Evolutionary conservation across 2,888 invertebrate species (phyloP).

Genomic region (Oegoconia quadripuncta): DNA sequence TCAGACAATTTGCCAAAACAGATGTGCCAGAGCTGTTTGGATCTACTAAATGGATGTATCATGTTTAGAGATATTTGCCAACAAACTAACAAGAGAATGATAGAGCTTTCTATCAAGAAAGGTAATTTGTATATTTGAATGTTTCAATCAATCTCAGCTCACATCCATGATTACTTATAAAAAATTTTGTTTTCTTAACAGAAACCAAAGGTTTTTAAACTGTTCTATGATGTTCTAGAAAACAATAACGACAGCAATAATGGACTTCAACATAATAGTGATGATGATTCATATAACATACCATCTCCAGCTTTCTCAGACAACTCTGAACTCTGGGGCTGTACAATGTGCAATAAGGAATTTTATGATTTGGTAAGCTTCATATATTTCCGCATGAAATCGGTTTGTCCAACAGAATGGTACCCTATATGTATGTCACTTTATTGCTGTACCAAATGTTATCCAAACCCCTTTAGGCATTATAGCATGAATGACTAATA

Average conservation of each 20-base stretch:
- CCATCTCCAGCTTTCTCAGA: constrained; percentile 52
- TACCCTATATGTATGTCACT: too few species aligned
- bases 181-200: too few species aligned
- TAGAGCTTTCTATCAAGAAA: constrained; percentile 50
- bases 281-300: constrained; percentile 46
- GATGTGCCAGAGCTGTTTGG: constrained; percentile 60
- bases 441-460: too few species aligned
- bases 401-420: too few species aligned
- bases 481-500: too few species aligned
- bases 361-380: constrained; percentile 51
- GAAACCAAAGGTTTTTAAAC: too few species aligned
- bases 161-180: too few species aligned
- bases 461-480: too few species aligned
- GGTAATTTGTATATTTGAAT: constrained; percentile 40
- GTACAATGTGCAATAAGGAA: constrained; percentile 45
- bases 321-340: constrained; percentile 45
- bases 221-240: constrained; percentile 26
- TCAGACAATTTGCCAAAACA: constrained; percentile 49
- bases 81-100: constrained; percentile 43
- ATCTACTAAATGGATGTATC: constrained; percentile 63
- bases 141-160: too few species aligned
- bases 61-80: constrained; percentile 64
- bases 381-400: background rate
- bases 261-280: constrained; percentile 32
- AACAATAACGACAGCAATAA: constrained; percentile 28